These are phyloP conservation scores for Achlya flavicornis DNA, from an alignment of 2,888 invertebrate species.

Conservation along the genomic window DNA sequence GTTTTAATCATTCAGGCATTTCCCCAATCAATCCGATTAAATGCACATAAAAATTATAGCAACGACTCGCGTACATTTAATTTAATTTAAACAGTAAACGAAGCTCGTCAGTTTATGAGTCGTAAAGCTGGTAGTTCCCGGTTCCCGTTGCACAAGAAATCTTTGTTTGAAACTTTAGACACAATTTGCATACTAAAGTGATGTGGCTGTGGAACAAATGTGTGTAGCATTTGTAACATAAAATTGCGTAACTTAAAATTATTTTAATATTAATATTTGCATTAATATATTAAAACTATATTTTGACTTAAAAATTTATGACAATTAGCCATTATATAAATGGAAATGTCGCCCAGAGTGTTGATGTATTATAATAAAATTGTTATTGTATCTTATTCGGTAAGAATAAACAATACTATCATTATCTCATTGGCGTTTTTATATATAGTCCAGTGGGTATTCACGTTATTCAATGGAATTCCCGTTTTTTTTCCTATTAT, in stretches of 20 bases:
- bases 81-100: conserved; percentile 17
- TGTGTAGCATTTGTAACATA: conserved; percentile 6
- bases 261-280: not conserved
- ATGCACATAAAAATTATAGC: not conserved
- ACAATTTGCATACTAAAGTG: conserved; percentile 41
- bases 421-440: not conserved
- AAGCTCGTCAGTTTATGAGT: conserved; percentile 35
- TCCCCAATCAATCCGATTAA: not conserved
- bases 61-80: not conserved
- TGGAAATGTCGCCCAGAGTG: too few species aligned
- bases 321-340: too few species aligned
- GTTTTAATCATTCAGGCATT: not conserved
- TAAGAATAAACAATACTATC: too few species aligned
- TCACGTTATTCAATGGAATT: not conserved
- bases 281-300: too few species aligned
- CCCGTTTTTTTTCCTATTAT: conserved; percentile 1
- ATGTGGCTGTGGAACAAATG: conserved; percentile 21
- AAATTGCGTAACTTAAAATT: conserved; percentile 17
- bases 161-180: conserved; percentile 37
- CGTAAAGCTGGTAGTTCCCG: conserved; percentile 28
- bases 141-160: conserved; percentile 36
- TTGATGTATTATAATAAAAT: too few species aligned
- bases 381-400: too few species aligned
- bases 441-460: not conserved
- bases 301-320: too few species aligned